Conservation (phyloP, 1,140 invertebrate genomes). For the Oryctes rhinoceros region DNA sequence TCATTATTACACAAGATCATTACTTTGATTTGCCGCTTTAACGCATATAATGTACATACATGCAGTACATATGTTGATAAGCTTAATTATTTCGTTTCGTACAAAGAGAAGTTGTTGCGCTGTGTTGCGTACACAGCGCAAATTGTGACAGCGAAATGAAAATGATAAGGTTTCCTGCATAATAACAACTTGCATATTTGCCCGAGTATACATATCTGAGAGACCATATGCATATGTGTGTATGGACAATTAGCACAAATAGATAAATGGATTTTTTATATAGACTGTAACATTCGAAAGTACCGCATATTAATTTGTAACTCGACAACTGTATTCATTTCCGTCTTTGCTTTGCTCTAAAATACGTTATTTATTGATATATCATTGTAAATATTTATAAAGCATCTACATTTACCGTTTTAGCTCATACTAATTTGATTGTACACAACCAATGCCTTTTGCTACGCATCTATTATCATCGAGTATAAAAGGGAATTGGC, state of each 20-base stretch:
- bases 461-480: background rate
- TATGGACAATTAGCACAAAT: no score
- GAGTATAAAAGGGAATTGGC: background rate
- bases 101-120: slow-evolving; percentile 28
- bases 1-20: slow-evolving; percentile 1
- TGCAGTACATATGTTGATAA: slow-evolving; percentile 18
- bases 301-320: no score
- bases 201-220: background rate
- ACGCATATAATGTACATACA: background rate
- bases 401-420: background rate
- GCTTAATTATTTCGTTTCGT: slow-evolving; percentile 21
- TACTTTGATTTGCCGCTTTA: slow-evolving; percentile 18
- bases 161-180: slow-evolving; percentile 21
- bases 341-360: no score
- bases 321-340: no score
- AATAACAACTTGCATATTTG: slow-evolving; percentile 34
- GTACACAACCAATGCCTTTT: background rate
- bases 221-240: no score
- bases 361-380: no score
- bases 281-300: no score
- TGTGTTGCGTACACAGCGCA: background rate
- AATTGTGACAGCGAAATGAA: background rate
- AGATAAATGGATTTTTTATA: no score
- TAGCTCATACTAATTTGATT: background rate
- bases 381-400: no score